These are phyloP conservation scores for Mimas tiliae DNA, from an alignment of 2,888 invertebrate species.

Conservation along the genomic window DNA sequence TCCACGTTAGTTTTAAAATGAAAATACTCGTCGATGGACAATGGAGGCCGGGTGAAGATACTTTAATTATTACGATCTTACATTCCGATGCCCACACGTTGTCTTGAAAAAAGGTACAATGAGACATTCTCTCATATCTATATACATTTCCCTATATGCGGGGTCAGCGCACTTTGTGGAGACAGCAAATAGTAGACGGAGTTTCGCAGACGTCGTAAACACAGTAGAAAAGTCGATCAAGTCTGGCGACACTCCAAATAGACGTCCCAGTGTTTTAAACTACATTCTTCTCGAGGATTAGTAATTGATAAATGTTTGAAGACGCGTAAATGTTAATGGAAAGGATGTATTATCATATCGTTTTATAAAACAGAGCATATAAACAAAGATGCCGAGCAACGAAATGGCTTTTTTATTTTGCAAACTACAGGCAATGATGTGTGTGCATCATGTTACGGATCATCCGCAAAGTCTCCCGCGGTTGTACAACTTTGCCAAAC, in stretches of 20 bases:
- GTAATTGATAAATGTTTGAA: not conserved
- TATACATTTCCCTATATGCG: slow-evolving; percentile 18
- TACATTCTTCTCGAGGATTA: slow-evolving; percentile 18
- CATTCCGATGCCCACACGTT: slow-evolving; percentile 29
- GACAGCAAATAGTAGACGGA: slow-evolving; percentile 43
- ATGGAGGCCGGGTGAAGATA: slow-evolving; percentile 2
- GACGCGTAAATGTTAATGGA: not conserved
- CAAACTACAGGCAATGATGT: too few species aligned
- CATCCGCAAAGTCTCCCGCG: too few species aligned
- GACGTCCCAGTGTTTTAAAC: slow-evolving; percentile 41
- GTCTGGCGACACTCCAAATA: slow-evolving; percentile 56
- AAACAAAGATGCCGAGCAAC: too few species aligned
- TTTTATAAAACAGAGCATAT: too few species aligned
- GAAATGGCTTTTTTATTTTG: too few species aligned
- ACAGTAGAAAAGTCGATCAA: slow-evolving; percentile 57
- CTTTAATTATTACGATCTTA: slow-evolving; percentile 18
- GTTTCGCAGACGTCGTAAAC: slow-evolving; percentile 50
- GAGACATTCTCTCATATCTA: slow-evolving; percentile 8
- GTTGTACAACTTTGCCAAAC: too few species aligned
- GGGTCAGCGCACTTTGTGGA: slow-evolving; percentile 46
- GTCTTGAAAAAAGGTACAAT: slow-evolving; percentile 15
- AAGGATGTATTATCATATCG: not conserved
- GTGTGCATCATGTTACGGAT: too few species aligned
- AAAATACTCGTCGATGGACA: slow-evolving; percentile 8
- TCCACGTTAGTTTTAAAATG: not conserved